A percentile compares a stretch with the other conserved stretches of the same genome.
Conservation (phyloP, 2,113 vertebrate species). For the Vimba vimba region DNA sequence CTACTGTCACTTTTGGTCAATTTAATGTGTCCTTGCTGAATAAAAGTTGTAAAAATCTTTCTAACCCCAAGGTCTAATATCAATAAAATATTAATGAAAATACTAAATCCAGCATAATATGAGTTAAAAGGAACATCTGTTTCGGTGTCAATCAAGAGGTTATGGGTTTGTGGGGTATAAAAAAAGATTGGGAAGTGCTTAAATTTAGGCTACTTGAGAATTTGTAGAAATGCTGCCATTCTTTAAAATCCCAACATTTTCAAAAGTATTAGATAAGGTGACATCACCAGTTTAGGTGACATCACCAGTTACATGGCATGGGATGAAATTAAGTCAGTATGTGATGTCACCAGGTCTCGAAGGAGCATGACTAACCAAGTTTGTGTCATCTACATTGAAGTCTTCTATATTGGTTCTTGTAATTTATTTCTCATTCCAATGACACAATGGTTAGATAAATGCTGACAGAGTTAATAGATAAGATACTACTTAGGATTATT, state of each 20-base stretch:
- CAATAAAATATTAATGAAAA: no score
- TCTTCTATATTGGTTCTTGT: neutral
- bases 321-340: neutral
- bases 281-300: neutral
- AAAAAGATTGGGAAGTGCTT: neutral
- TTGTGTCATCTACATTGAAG: neutral
- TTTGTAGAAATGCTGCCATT: neutral
- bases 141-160: no score
- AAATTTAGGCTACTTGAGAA: neutral
- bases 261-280: neutral
- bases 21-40: neutral
- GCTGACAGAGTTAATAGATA: conserved; percentile 31
- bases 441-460: neutral
- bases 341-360: neutral
- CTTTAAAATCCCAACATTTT: neutral
- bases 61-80: no score
- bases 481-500: conserved; percentile 2
- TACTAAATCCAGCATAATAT: no score
- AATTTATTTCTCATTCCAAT: neutral
- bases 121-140: no score
- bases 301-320: neutral
- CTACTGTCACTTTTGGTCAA: neutral
- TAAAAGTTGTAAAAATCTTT: neutral
- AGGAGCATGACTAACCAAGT: neutral
- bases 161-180: neutral